phyloP scores from a whole-genome alignment of 1,140 invertebrate genomes.

The Paraescarpia echinospica region DNA sequence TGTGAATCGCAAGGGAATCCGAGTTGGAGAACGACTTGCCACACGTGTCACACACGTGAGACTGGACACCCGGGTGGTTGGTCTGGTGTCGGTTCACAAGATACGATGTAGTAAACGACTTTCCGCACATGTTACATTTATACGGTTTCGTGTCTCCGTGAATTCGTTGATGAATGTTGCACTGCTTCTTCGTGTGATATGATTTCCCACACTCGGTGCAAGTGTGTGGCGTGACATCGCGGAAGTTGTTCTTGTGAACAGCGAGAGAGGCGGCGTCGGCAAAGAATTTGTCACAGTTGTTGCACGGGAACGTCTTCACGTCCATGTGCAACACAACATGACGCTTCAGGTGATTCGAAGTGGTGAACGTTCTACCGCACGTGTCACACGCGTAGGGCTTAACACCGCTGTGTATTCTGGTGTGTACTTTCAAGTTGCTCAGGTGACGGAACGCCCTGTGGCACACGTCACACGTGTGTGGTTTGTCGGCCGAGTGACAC shows the following conservation, averaged over 20 bases:
- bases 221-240: not conserved
- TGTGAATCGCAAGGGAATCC: too few relatives aligned
- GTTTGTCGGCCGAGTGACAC: constrained; percentile 54
- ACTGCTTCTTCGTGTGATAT: not conserved
- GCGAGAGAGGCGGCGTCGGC: constrained; percentile 98
- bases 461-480: constrained; percentile 10
- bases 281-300: constrained; percentile 86
- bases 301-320: constrained; percentile 82
- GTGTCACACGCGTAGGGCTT: constrained; percentile 83
- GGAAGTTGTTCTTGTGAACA: constrained; percentile 70
- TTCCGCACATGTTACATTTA: too few relatives aligned
- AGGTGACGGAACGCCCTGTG: constrained; percentile 69
- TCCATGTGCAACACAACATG: constrained; percentile 94
- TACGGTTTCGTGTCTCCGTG: not conserved
- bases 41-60: too few relatives aligned
- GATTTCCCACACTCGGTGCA: not conserved
- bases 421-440: constrained; percentile 76
- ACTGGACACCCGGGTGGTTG: too few relatives aligned
- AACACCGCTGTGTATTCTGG: constrained; percentile 79
- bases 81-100: too few relatives aligned
- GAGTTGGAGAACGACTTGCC: too few relatives aligned
- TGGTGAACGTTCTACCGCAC: constrained; percentile 85
- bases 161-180: not conserved
- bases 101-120: too few relatives aligned
- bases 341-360: constrained; percentile 91